These are phyloP conservation scores for Phenganax subtilis DNA, from an alignment of 92 coral and sea anemone genomes.

Conservation along the genomic window DNA sequence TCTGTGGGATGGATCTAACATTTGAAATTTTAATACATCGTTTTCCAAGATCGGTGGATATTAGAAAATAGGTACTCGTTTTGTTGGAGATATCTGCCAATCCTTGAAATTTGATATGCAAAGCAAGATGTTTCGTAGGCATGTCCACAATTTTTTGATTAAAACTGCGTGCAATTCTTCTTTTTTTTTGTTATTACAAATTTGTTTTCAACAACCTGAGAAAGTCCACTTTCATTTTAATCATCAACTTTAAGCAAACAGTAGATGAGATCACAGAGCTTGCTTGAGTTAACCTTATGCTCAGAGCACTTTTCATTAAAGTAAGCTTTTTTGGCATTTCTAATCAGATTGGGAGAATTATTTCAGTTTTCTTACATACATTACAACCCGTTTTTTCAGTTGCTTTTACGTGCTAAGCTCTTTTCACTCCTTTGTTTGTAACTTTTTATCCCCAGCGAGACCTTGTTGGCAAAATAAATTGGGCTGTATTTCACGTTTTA, in stretches of 20 bases:
- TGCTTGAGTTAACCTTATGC: constrained; percentile 47
- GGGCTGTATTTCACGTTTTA: constrained; percentile 27
- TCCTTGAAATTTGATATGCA: neutral
- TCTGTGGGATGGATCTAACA: neutral
- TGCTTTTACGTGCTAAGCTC: constrained; percentile 23
- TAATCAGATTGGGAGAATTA: constrained; percentile 43
- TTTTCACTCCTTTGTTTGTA: neutral
- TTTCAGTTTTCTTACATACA: constrained; percentile 32
- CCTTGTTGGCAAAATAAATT: constrained; percentile 2
- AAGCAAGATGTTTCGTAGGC: neutral
- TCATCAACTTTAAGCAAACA: constrained; percentile 45
- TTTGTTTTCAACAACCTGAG: constrained; percentile 25
- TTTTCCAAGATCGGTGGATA: neutral
- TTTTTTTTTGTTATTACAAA: constrained; percentile 21
- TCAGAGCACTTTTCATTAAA: constrained; percentile 34
- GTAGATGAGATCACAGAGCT: constrained; percentile 59
- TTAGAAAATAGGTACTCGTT: neutral
- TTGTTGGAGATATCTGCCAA: neutral
- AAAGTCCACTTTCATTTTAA: constrained; percentile 9
- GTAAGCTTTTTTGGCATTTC: constrained; percentile 46
- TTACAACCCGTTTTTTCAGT: constrained; percentile 41
- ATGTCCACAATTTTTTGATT: neutral
- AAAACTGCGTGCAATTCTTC: constrained; percentile 1
- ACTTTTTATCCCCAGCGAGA: neutral
- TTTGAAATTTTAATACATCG: constrained; percentile 11